Conservation (phyloP, 2,797 vertebrate species). For the Myioborus miniatus region DNA sequence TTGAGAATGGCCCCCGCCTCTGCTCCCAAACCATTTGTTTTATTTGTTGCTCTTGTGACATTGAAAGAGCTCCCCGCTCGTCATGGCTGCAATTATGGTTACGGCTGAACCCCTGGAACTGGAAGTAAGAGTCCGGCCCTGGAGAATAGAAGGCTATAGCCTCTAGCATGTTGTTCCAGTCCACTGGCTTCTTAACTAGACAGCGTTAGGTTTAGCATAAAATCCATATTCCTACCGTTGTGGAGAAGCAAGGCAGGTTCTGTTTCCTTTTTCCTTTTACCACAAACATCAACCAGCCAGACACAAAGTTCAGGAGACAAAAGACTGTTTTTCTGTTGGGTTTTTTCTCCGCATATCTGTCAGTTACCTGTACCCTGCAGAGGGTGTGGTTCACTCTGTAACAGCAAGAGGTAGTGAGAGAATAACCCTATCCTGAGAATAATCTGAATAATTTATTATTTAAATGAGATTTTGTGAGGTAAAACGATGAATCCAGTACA, state of each 20-base stretch:
- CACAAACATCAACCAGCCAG: neutral
- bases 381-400: neutral
- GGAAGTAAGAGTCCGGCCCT: constrained; percentile 4
- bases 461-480: constrained; percentile 51
- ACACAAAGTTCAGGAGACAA: constrained; percentile 46
- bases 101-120: neutral
- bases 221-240: constrained; percentile 63
- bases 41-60: neutral
- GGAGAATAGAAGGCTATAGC: constrained; percentile 49
- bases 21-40: neutral
- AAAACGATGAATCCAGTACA: neutral
- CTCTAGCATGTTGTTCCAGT: constrained; percentile 58
- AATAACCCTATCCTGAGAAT: neutral
- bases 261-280: neutral
- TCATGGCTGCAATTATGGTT: neutral
- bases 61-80: neutral
- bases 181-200: constrained; percentile 63
- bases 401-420: neutral
- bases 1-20: neutral
- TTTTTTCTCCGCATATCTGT: neutral
- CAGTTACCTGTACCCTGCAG: neutral
- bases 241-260: neutral
- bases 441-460: constrained; percentile 11
- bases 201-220: constrained; percentile 63
- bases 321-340: neutral